Percentiles rank a stretch among this genome's conserved stretches.
Evolutionary conservation across 2,888 invertebrate species (phyloP).

Genomic region (Ctenicera cuprea): DNA sequence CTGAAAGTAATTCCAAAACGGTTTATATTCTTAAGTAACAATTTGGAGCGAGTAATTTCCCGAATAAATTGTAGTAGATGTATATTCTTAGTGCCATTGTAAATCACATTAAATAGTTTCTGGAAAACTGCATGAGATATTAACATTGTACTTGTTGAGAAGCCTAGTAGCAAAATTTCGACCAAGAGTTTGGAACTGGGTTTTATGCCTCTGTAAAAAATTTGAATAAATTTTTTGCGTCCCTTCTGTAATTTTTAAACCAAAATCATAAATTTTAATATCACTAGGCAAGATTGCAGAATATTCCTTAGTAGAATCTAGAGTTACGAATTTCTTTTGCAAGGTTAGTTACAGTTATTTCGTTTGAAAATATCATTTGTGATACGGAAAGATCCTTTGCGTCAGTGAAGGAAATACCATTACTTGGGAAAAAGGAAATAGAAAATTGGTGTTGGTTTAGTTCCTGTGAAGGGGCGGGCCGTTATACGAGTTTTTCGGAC

Average conservation of each 20-base stretch:
- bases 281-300: background rate
- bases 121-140: constrained; percentile 3
- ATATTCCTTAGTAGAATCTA: constrained; percentile 6
- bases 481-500: too few relatives aligned
- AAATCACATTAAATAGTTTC: constrained; percentile 2
- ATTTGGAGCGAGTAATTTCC: constrained; percentile 25
- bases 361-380: constrained; percentile 15
- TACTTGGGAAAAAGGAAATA: too few relatives aligned
- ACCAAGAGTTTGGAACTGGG: background rate
- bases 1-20: constrained; percentile 23
- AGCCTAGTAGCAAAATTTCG: constrained; percentile 11
- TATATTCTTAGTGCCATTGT: constrained; percentile 12
- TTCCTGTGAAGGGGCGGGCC: too few relatives aligned
- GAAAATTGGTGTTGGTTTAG: too few relatives aligned
- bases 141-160: constrained; percentile 1
- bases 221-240: constrained; percentile 6
- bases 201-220: constrained; percentile 1
- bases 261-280: constrained; percentile 11
- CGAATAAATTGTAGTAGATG: constrained; percentile 15
- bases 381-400: background rate
- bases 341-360: constrained; percentile 5
- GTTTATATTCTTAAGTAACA: constrained; percentile 7
- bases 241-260: constrained; percentile 1
- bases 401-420: constrained; percentile 3
- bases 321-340: constrained; percentile 20